Percentiles rank a stretch among this genome's conserved stretches.
Conservation (phyloP, 2,797 vertebrate genomes). For the Poeciliopsis gracilis region DNA sequence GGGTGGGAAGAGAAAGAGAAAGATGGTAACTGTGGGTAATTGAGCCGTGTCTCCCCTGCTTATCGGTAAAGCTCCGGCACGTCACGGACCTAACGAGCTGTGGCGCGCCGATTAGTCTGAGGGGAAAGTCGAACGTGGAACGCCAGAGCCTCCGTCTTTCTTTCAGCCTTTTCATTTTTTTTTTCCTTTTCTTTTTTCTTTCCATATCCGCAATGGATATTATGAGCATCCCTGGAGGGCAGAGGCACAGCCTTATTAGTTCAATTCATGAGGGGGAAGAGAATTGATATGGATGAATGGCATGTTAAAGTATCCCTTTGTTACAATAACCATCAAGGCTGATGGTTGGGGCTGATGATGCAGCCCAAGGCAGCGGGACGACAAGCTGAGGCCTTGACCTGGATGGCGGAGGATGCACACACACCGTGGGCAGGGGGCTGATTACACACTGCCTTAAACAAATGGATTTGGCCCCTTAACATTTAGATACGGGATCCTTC, state of each 20-base stretch:
- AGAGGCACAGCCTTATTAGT: constrained; percentile 82
- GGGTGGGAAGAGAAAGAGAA: constrained; percentile 70
- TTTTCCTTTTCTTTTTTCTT: constrained; percentile 48
- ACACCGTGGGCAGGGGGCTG: constrained; percentile 67
- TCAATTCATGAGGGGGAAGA: constrained; percentile 77
- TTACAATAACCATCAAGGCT: constrained; percentile 80
- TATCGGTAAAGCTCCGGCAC: constrained; percentile 80
- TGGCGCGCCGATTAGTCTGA: constrained; percentile 81
- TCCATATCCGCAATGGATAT: constrained; percentile 79
- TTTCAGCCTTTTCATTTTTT: constrained; percentile 46
- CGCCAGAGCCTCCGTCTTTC: constrained; percentile 72
- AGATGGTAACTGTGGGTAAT: constrained; percentile 82
- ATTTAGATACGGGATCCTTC: constrained; percentile 59
- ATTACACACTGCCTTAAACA: constrained; percentile 75
- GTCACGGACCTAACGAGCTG: constrained; percentile 82
- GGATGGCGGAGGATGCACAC: constrained; percentile 63
- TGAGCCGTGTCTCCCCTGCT: constrained; percentile 81
- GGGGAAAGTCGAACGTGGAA: constrained; percentile 80
- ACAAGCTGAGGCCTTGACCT: constrained; percentile 74
- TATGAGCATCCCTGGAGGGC: constrained; percentile 80
- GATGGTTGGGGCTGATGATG: constrained; percentile 77
- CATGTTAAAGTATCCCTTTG: constrained; percentile 78
- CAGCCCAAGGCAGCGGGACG: constrained; percentile 72
- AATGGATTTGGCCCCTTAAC: constrained; percentile 70
- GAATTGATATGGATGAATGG: constrained; percentile 78